A percentile compares a stretch with the other conserved stretches of the same genome.
Conservation (phyloP, 1,140 invertebrate genomes). For the Dinoponera quadriceps region DNA sequence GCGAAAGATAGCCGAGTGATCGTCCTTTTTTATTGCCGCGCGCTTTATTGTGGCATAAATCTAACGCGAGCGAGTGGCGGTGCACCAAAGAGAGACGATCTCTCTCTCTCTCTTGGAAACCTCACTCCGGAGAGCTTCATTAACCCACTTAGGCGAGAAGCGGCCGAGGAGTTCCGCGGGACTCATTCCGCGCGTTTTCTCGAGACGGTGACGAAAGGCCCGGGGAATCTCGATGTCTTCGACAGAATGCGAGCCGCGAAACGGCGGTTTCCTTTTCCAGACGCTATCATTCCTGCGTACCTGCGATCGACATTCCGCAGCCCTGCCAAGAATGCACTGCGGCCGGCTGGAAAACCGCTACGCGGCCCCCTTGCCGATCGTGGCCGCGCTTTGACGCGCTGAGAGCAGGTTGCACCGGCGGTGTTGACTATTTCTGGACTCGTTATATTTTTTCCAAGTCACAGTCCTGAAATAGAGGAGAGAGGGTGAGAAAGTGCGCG, state of each 20-base stretch:
- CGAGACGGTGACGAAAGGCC: constrained; percentile 68
- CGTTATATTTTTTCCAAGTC: background rate
- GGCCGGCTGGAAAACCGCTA: constrained; percentile 64
- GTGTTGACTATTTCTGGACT: background rate
- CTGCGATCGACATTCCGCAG: constrained; percentile 68
- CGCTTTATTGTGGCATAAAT: constrained; percentile 51
- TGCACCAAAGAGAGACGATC: constrained; percentile 19
- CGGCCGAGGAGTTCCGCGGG: constrained; percentile 16
- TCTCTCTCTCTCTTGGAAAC: background rate
- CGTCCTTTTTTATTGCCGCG: constrained; percentile 26
- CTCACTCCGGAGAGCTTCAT: constrained; percentile 45
- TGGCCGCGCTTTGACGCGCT: background rate
- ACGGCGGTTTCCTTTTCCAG: constrained; percentile 64
- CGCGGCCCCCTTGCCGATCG: constrained; percentile 30
- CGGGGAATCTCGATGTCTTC: constrained; percentile 43
- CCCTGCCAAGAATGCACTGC: constrained; percentile 70
- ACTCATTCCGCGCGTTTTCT: constrained; percentile 54
- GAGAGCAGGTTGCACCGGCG: too few relatives aligned
- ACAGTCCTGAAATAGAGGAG: background rate
- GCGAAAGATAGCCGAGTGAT: constrained; percentile 21
- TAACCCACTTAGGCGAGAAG: constrained; percentile 44
- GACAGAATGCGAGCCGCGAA: constrained; percentile 23
- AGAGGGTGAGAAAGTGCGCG: too few relatives aligned
- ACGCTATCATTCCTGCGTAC: constrained; percentile 52
- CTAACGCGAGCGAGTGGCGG: background rate